A percentile compares a stretch with the other conserved stretches of the same genome.
These are phyloP conservation scores for Drosophila murphyi DNA, from an alignment of 1,140 invertebrate species.

Conservation along the genomic window DNA sequence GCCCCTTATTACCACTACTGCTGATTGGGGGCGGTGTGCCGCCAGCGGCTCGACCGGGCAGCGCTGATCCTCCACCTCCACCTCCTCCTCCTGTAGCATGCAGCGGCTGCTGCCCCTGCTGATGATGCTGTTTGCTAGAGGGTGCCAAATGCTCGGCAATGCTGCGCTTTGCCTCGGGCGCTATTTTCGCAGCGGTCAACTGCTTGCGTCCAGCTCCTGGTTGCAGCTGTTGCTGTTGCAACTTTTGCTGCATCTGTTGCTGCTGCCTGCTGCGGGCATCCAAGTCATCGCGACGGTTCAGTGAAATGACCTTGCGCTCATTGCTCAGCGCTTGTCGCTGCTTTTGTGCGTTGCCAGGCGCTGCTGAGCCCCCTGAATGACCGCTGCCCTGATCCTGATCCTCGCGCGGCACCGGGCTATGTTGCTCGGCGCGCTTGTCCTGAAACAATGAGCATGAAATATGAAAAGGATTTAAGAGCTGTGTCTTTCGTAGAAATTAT, in stretches of 20 bases:
- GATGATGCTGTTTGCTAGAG: constrained; percentile 58
- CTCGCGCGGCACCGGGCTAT: constrained; percentile 53
- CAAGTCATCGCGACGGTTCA: constrained; percentile 75
- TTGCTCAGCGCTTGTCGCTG: constrained; percentile 42
- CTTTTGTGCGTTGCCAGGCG: constrained; percentile 51
- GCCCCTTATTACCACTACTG: constrained; percentile 33
- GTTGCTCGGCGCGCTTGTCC: constrained; percentile 76
- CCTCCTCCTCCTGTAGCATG: constrained; percentile 4
- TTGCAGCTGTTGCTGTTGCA: constrained; percentile 17
- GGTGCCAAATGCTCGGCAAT: constrained; percentile 71
- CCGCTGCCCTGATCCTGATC: constrained; percentile 41
- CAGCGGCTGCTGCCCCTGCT: constrained; percentile 24
- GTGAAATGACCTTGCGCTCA: constrained; percentile 80
- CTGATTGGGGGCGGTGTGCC: constrained; percentile 60
- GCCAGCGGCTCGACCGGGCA: constrained; percentile 37
- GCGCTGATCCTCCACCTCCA: constrained; percentile 4
- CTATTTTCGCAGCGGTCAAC: constrained; percentile 77
- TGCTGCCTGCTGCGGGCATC: constrained; percentile 46
- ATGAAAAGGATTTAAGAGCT: background rate
- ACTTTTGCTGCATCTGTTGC: constrained; percentile 12
- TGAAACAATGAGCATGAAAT: constrained; percentile 24
- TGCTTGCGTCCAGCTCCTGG: constrained; percentile 57
- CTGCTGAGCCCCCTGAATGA: background rate
- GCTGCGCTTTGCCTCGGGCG: constrained; percentile 80
- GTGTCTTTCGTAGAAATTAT: no score